phyloP scores from a whole-genome alignment of 2,888 invertebrate species.

The Polydrusus pterygomalis region DNA sequence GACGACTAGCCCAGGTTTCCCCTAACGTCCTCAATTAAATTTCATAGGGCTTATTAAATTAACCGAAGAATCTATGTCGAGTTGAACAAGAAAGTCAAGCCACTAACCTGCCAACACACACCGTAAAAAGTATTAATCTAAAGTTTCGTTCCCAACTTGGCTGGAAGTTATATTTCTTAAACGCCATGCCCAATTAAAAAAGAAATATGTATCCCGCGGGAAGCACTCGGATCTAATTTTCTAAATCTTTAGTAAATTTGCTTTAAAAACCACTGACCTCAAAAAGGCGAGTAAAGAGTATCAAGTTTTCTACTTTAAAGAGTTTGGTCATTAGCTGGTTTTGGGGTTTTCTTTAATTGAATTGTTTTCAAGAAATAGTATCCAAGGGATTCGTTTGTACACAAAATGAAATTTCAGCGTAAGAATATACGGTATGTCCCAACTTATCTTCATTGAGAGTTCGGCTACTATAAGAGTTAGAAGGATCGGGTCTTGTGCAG shows the following conservation, averaged over 20 bases:
- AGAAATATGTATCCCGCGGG: conserved; percentile 23
- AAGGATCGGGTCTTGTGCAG: no score
- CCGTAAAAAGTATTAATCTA: conserved; percentile 33
- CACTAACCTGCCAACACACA: background rate
- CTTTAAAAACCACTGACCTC: conserved; percentile 45
- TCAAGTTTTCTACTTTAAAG: background rate
- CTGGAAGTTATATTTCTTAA: conserved; percentile 26
- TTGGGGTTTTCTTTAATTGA: background rate
- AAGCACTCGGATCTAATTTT: conserved; percentile 40
- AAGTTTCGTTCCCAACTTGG: conserved; percentile 27
- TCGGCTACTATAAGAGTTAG: no score
- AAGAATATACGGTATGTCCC: no score
- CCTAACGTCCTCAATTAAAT: no score
- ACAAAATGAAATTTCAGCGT: no score
- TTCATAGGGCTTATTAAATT: background rate
- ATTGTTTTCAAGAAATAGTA: background rate
- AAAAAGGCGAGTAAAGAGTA: conserved; percentile 12
- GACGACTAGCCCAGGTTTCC: no score
- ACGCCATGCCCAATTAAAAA: conserved; percentile 36
- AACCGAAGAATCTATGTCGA: conserved; percentile 1
- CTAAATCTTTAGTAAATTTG: conserved; percentile 34
- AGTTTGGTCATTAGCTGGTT: background rate
- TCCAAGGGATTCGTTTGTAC: no score
- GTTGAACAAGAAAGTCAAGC: background rate
- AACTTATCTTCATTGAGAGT: no score